These are phyloP conservation scores for Drosophila serrata DNA, from an alignment of 1,140 invertebrate species.

Conservation along the genomic window DNA sequence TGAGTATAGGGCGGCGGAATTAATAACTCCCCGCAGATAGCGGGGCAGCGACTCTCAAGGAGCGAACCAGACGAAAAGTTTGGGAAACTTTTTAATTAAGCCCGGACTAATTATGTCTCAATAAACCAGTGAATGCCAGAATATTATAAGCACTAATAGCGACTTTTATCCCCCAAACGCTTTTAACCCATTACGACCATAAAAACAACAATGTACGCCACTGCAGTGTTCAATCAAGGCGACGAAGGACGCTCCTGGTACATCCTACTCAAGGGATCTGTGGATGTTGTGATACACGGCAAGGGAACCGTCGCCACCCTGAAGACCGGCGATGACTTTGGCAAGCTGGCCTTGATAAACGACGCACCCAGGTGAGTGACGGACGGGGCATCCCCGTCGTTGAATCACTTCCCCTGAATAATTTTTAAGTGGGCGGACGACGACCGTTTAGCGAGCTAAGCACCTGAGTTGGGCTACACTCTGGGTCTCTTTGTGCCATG, in stretches of 20 bases:
- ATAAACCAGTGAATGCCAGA: constrained; percentile 26
- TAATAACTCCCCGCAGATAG: constrained; percentile 26
- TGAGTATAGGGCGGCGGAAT: constrained; percentile 86
- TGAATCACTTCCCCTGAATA: constrained; percentile 5
- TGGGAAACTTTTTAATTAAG: constrained; percentile 64
- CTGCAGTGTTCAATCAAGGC: constrained; percentile 94
- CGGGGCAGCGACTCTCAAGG: constrained; percentile 4
- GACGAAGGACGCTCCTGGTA: constrained; percentile 96
- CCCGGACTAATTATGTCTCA: constrained; percentile 53
- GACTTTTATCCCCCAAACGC: constrained; percentile 25
- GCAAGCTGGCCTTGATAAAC: constrained; percentile 94
- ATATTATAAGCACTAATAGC: constrained; percentile 27
- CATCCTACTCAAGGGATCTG: constrained; percentile 93
- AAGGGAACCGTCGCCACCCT: constrained; percentile 94
- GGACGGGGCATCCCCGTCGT: background rate
- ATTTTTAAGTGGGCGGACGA: background rate
- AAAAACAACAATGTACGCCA: constrained; percentile 16
- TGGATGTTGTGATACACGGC: constrained; percentile 94
- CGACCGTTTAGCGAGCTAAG: background rate
- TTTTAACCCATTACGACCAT: constrained; percentile 25
- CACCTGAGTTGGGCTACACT: background rate
- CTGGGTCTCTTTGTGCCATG: background rate
- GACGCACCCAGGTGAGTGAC: constrained; percentile 92
- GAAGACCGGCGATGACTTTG: constrained; percentile 95
- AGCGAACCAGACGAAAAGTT: constrained; percentile 14